Conservation (phyloP, 2,113 vertebrate genomes). For the Prionailurus bengalensis region DNA sequence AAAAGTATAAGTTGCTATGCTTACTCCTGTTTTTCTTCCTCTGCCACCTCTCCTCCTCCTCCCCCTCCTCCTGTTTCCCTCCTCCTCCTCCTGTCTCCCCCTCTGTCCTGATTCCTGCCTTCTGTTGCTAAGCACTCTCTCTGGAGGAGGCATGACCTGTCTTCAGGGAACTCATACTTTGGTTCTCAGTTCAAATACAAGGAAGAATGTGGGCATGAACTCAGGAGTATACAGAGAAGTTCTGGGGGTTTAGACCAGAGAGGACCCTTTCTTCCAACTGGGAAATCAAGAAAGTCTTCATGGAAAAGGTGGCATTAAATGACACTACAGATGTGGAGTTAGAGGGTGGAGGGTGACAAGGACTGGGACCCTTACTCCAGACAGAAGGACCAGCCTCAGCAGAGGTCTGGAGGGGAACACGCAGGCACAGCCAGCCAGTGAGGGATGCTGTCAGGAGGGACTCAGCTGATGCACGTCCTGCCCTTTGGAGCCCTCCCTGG, state of each 20-base stretch:
- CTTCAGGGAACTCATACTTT: background rate
- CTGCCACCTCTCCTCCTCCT: background rate
- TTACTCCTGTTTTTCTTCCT: background rate
- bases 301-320: background rate
- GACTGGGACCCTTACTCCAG: background rate
- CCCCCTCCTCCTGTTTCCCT: rapidly evolving
- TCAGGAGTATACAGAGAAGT: background rate
- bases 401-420: rapidly evolving
- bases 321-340: background rate
- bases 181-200: background rate
- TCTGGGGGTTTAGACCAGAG: no score
- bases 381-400: rapidly evolving
- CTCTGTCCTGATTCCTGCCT: background rate
- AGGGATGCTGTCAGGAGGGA: background rate
- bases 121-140: background rate
- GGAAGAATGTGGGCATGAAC: background rate
- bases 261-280: background rate
- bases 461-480: rapidly evolving
- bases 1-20: background rate
- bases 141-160: background rate
- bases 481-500: background rate
- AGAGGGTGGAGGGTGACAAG: rapidly evolving
- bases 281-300: background rate
- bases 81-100: background rate
- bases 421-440: background rate